Evolutionary conservation across 2,797 vertebrate species (phyloP).

Genomic region (Graptemys geographica): DNA sequence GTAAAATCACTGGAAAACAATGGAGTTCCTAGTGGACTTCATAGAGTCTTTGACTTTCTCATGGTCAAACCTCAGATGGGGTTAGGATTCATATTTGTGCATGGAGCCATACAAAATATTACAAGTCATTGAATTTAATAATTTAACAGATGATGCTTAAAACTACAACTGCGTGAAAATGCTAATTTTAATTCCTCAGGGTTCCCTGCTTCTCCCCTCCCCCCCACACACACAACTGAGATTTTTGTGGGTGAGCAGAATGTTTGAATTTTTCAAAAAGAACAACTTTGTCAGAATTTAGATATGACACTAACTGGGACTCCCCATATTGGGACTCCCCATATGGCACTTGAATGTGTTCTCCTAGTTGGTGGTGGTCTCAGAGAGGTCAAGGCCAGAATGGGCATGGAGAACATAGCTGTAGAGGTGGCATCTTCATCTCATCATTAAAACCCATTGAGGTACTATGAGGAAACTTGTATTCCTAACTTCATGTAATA

Average conservation of each 20-base stretch:
- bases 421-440: background rate
- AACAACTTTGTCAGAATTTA: no score
- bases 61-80: background rate
- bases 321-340: no score
- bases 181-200: no score
- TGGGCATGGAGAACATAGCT: background rate
- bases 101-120: background rate
- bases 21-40: background rate
- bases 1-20: fast-evolving
- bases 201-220: no score
- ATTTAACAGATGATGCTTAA: no score
- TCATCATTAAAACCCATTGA: background rate
- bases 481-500: background rate
- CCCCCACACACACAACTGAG: no score
- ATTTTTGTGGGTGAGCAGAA: no score
- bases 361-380: background rate
- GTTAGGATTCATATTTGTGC: background rate
- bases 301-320: no score
- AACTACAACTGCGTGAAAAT: no score
- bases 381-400: background rate
- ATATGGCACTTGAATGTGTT: no score
- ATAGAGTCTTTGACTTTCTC: background rate
- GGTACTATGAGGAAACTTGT: background rate
- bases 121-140: background rate
- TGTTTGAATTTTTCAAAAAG: no score